phyloP scores from a whole-genome alignment of 2,888 invertebrate genomes.

The Eupithecia centaureata region DNA sequence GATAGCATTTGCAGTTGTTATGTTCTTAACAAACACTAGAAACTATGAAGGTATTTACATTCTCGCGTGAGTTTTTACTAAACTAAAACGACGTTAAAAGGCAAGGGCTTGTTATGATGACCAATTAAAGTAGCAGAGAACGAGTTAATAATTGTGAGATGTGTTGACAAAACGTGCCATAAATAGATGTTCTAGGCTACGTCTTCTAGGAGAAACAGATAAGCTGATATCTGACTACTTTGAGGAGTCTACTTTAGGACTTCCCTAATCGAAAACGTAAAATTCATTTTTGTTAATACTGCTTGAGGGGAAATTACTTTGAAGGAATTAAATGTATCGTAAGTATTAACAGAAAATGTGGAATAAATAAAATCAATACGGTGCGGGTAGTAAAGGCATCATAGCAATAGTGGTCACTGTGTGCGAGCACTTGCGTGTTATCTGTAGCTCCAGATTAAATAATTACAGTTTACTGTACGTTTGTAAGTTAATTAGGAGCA shows the following conservation, averaged over 20 bases:
- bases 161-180: not conserved
- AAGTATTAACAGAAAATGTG: not conserved
- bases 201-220: not conserved
- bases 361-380: not conserved
- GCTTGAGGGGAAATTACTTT: not conserved
- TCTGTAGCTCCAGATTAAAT: slow-evolving; percentile 40
- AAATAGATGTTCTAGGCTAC: not conserved
- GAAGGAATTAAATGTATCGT: not conserved
- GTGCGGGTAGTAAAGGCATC: slow-evolving; percentile 14
- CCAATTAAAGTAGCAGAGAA: slow-evolving; percentile 3
- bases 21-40: not conserved
- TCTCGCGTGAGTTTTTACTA: not conserved
- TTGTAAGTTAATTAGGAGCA: slow-evolving; percentile 74
- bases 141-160: not conserved
- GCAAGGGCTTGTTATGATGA: slow-evolving; percentile 4
- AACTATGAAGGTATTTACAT: not conserved
- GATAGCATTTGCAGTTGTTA: not conserved
- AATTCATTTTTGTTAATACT: not conserved
- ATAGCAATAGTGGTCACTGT: slow-evolving; percentile 39
- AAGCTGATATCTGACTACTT: not conserved
- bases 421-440: slow-evolving; percentile 48
- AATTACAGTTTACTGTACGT: slow-evolving; percentile 46
- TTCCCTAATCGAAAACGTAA: not conserved
- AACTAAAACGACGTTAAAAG: not conserved
- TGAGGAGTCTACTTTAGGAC: not conserved